Evolutionary conservation across 2,797 vertebrate genomes (phyloP), one percentile per base, ranked within the genome.

Genomic region (Dallia pectoralis): DNA sequence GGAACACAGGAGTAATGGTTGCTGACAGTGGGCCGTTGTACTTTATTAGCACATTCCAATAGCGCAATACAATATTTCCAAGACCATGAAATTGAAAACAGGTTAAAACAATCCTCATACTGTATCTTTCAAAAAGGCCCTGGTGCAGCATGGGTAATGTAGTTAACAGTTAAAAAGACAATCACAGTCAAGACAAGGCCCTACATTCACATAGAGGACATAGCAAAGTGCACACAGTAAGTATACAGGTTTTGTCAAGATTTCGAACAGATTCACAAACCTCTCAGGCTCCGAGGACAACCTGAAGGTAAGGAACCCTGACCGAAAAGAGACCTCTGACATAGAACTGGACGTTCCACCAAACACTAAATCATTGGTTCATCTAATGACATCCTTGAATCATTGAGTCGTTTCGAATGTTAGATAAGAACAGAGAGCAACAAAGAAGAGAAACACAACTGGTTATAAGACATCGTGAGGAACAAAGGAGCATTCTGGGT

Each of bases 81-180:
- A 95, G 94, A 93, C 93, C 93, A 93, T 91, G 92, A 96, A 96
- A 92, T 94, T 95, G 91, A 95, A 96, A 95, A 96, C 95, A 92
- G 93, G 93, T 92, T 95, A 85, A 91, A 90, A 89, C 83, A 90
- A 78, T 83, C 87, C 87, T 86, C 64, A 83, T 40, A 40, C 36
- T 40, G 40, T 85, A 85, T 88, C 82, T 88, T 80, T 75, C 84
- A 89, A 87, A 87, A 87, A 89, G 88, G 88, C 88, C 71, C 75
- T 86, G 89, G 29, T 51, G 29, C 29, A 81, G 73, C 47, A n/a
- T 74, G 48, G 72, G 70, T 71, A 75, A 84, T 25, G 29, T 18
- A 33, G 68, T 32, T 32, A 33, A 53, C 49, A 59, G 68, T 53
- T 79, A 73, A 69, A 78, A 80, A 74, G 77, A 75, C 73, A 84